Evolutionary conservation across 2,797 vertebrate species (phyloP).

Genomic region (Megaceryle alcyon): DNA sequence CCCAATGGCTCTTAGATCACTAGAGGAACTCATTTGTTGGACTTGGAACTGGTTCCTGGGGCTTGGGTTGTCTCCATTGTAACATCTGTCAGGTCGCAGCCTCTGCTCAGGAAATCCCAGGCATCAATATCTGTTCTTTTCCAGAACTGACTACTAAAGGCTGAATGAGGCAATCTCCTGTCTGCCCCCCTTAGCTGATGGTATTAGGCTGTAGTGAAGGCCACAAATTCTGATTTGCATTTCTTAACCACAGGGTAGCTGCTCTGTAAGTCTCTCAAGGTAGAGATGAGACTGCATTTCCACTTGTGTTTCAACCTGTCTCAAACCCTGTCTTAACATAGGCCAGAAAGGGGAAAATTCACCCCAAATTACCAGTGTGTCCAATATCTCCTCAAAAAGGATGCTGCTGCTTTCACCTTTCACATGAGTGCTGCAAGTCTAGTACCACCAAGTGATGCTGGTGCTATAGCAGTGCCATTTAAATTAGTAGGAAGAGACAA

Average conservation of each 20-base stretch:
- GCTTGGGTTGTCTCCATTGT: not conserved
- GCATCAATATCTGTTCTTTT: not conserved
- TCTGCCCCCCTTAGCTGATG: not conserved
- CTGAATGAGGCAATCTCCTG: not conserved
- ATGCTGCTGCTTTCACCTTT: not conserved
- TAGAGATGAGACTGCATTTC: not conserved
- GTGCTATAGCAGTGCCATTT: not conserved
- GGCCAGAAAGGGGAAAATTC: not conserved
- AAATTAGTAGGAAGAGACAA: not conserved
- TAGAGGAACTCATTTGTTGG: not conserved
- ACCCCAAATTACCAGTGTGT: not conserved
- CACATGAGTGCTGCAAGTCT: rapidly evolving
- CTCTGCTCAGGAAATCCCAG: not conserved
- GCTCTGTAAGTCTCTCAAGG: not conserved
- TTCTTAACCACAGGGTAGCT: not conserved
- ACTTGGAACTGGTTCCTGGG: not conserved
- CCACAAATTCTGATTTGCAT: not conserved
- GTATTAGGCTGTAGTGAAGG: not conserved
- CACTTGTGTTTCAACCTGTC: not conserved
- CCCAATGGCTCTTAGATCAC: not conserved
- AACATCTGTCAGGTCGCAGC: not conserved
- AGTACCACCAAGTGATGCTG: not conserved
- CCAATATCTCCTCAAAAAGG: not conserved
- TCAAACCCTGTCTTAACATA: not conserved
- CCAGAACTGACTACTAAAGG: not conserved